phyloP scores from a whole-genome alignment of 1,140 invertebrate genomes.

The Portunus trituberculatus region DNA sequence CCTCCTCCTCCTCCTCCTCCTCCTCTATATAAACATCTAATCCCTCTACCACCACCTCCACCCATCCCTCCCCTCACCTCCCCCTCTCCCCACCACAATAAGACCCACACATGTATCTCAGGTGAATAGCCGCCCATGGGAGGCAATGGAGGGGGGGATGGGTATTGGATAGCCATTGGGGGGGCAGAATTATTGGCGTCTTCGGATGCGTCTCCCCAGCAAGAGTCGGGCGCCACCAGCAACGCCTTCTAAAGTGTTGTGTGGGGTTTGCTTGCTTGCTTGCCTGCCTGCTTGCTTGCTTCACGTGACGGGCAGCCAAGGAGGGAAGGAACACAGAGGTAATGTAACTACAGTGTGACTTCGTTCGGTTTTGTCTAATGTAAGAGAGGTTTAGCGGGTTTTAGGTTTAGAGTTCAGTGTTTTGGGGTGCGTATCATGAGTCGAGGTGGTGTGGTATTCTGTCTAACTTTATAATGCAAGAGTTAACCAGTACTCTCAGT shows the following conservation, averaged over 20 bases:
- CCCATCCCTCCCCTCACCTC: neutral
- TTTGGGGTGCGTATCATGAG: no score
- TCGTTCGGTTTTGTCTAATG: no score
- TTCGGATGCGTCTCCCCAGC: neutral
- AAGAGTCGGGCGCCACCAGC: neutral
- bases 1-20: neutral
- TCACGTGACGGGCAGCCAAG: no score
- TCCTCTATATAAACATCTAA: neutral
- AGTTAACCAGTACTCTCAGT: no score
- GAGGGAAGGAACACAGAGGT: no score
- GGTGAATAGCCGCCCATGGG: neutral
- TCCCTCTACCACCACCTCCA: neutral
- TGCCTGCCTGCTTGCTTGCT: no score
- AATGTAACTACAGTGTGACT: no score
- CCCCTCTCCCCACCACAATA: slow-evolving; percentile 2
- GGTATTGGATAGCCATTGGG: slow-evolving; percentile 8
- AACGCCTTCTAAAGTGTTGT: neutral
- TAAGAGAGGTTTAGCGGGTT: no score
- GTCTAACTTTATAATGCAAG: no score
- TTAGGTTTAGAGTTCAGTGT: no score
- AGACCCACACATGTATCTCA: slow-evolving; percentile 46
- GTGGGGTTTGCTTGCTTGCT: no score
- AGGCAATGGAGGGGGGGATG: neutral
- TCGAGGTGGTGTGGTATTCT: no score
- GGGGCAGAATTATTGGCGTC: neutral